Evolutionary conservation across 2,888 invertebrate species (phyloP).

Genomic region (Ichneumoninae sp.): DNA sequence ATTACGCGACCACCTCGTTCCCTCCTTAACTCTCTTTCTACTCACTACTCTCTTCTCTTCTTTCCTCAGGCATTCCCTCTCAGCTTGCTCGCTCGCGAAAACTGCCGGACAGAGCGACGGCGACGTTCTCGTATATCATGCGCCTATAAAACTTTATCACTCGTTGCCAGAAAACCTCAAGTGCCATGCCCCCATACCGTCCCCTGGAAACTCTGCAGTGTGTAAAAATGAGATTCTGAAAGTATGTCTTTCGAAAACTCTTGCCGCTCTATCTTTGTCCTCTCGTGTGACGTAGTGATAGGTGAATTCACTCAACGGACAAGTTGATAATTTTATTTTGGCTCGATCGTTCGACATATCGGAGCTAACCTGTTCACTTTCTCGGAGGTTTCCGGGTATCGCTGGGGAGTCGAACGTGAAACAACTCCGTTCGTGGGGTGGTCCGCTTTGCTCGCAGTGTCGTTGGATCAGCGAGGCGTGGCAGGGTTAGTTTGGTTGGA

Average conservation of each 20-base stretch:
- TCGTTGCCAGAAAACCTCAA: slow-evolving; percentile 66
- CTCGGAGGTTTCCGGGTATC: slow-evolving; percentile 21
- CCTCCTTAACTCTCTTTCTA: slow-evolving; percentile 52
- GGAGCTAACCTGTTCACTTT: slow-evolving; percentile 2
- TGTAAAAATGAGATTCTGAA: slow-evolving; percentile 53
- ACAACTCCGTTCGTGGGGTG: slow-evolving; percentile 51
- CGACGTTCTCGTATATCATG: slow-evolving; percentile 66
- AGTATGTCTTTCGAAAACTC: slow-evolving; percentile 2
- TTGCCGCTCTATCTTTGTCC: slow-evolving; percentile 14
- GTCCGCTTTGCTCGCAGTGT: slow-evolving; percentile 67
- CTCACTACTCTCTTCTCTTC: slow-evolving; percentile 45
- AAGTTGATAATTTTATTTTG: slow-evolving; percentile 15
- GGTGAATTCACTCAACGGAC: slow-evolving; percentile 24
- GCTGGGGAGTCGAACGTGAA: slow-evolving; percentile 45
- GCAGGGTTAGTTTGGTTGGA: slow-evolving; percentile 82
- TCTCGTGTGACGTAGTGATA: neutral
- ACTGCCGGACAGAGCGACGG: slow-evolving; percentile 51
- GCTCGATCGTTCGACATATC: slow-evolving; percentile 20
- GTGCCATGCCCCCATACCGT: slow-evolving; percentile 33
- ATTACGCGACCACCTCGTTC: slow-evolving; percentile 74
- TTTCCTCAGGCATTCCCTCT: slow-evolving; percentile 53
- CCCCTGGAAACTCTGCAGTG: slow-evolving; percentile 44
- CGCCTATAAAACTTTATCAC: slow-evolving; percentile 70
- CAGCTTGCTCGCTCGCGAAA: slow-evolving; percentile 51
- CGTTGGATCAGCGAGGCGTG: slow-evolving; percentile 80